Base-by-base conservation (phyloP, 2,113 vertebrate genomes). In the Grammomys dolichurus region DNA sequence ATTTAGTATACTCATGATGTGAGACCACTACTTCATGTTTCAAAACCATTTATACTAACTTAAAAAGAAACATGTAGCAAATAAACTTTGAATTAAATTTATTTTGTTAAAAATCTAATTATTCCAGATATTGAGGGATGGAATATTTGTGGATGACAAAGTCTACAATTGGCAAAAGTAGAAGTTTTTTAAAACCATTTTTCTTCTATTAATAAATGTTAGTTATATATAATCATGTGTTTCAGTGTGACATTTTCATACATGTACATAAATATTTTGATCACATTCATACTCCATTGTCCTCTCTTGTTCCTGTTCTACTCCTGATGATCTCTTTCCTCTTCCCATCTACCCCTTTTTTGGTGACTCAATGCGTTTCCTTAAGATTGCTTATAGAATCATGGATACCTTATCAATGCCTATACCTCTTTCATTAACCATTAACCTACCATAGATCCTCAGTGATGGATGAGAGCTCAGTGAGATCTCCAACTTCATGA, bases 91-190 rank as follows among this genome's bases (percentile, higher is more conserved):
- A 40, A 7, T 24, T 82, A 60, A 26, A 3, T 26, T 82, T 60
- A 26, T 26, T 67, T 72, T 65, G 67, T 70, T 65, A 75, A 33
- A 14, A 43, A 22, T 22, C 43, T 13, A 89, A 81, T 11, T 48
- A 81, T 72, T 93, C 28, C 81, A 86, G 31, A 80, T 86, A 43
- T 85, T 96, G 65, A 88, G 31, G 31, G 31, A 78, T 87, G 43
- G 36, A 77, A 13, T 20, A 75, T 46, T 78, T 43, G 26, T 92
- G 48, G 63, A 56, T 19, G 87, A 94, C 63, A 28, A 84, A 87
- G 11, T 78, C 28, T n/a, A 75, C 87, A 67, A 85, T 69, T 51
- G 60, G 17, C 43, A 92, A 14, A 90, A 81, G 26, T 54, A 81
- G 56, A 72, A 69, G 12, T 28, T 43, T 20, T 28, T 77, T 77